A percentile compares a stretch with the other conserved stretches of the same genome.
Conservation (phyloP, 2,797 vertebrate genomes). For the Pempheris klunzingeri region DNA sequence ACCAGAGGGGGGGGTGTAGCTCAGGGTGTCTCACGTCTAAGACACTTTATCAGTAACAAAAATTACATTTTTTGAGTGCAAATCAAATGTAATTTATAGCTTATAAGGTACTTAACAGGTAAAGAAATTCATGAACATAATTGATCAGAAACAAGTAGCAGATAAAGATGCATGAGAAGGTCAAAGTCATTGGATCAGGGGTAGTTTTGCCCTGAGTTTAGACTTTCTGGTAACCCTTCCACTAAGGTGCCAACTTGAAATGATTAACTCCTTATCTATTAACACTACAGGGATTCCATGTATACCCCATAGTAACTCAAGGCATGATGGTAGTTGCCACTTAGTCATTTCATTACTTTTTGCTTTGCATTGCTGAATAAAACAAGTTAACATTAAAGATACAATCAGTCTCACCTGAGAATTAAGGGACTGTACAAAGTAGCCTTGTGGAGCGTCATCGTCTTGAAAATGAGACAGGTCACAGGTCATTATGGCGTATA, state of each 20-base stretch:
- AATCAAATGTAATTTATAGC: neutral
- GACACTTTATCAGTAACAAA: neutral
- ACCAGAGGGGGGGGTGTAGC: constrained; percentile 55
- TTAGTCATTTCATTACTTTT: neutral
- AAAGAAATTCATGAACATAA: neutral
- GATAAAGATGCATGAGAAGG: neutral
- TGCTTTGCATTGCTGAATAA: neutral
- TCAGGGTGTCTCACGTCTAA: neutral
- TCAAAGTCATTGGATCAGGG: rapidly evolving
- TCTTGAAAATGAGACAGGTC: too few species aligned
- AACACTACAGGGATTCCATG: neutral
- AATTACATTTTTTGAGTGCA: neutral
- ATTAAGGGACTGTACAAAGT: neutral
- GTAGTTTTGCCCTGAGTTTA: rapidly evolving
- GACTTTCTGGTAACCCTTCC: neutral
- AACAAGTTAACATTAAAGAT: neutral
- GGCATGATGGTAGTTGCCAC: neutral
- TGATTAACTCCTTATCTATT: neutral
- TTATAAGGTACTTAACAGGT: rapidly evolving
- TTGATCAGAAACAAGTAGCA: neutral
- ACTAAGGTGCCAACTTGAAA: neutral
- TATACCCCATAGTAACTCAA: too few species aligned
- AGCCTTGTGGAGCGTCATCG: too few species aligned
- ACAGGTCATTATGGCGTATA: neutral
- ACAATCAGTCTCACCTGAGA: neutral